These are phyloP conservation scores for Myocastor coypus DNA, from an alignment of 2,113 vertebrate genomes.

Conservation along the genomic window DNA sequence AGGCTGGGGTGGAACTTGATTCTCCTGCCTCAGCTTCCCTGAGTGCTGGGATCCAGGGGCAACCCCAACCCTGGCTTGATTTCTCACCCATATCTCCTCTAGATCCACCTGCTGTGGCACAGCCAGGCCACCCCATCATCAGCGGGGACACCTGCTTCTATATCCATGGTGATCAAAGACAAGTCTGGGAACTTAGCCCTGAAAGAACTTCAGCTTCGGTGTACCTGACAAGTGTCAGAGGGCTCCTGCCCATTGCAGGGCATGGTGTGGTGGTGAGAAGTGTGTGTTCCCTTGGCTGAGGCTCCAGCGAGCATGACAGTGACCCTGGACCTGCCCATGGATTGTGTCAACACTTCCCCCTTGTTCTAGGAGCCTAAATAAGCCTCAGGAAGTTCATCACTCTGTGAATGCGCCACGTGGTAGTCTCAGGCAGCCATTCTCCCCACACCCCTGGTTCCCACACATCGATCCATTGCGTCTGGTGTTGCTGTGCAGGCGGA, in stretches of 20 bases:
- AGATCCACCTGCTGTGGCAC: neutral
- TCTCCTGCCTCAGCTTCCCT: neutral
- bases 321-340: too few relatives aligned
- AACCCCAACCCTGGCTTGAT: neutral
- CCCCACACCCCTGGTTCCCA: neutral
- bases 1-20: neutral
- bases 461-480: neutral
- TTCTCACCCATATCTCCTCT: neutral
- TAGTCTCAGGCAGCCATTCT: too few relatives aligned
- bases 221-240: too few relatives aligned
- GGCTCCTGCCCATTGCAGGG: neutral
- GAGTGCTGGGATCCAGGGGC: neutral
- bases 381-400: too few relatives aligned
- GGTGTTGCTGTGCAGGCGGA: neutral
- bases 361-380: too few relatives aligned
- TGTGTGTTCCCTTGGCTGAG: too few relatives aligned
- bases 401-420: too few relatives aligned
- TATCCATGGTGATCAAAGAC: neutral
- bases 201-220: neutral
- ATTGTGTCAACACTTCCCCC: too few relatives aligned
- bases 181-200: neutral
- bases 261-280: fast-evolving
- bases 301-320: too few relatives aligned
- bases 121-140: neutral
- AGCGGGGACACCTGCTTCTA: neutral